Evolutionary conservation across 2,797 vertebrate species (phyloP).

Genomic region (Esox masquinongy): DNA sequence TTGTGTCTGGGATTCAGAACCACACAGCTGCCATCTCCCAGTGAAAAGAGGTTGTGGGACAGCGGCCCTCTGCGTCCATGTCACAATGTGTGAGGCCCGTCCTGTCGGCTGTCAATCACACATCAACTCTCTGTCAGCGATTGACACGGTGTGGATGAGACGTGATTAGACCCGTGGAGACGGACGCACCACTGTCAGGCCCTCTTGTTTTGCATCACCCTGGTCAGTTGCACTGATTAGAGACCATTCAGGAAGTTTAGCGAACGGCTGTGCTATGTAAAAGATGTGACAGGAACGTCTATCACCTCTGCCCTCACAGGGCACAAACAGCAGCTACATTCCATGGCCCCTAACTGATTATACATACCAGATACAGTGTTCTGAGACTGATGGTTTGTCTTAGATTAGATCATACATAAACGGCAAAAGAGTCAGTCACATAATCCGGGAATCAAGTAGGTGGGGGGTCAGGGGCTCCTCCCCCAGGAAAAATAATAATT

Average conservation of each 20-base stretch:
- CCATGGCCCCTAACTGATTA: neutral
- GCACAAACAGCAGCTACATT: neutral
- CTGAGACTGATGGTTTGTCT: constrained; percentile 6
- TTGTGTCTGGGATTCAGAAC: constrained; percentile 79
- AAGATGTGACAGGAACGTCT: constrained; percentile 43
- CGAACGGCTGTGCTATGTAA: constrained; percentile 65
- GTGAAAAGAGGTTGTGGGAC: constrained; percentile 72
- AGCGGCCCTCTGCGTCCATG: constrained; percentile 38
- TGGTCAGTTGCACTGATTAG: constrained; percentile 46
- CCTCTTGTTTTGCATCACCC: constrained; percentile 21
- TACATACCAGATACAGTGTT: neutral
- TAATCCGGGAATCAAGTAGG: neutral
- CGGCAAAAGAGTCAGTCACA: neutral
- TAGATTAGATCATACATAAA: neutral
- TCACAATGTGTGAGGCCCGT: constrained; percentile 27
- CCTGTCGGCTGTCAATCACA: constrained; percentile 50
- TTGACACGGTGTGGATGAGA: constrained; percentile 54
- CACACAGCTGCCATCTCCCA: constrained; percentile 83
- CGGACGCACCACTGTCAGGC: constrained; percentile 61
- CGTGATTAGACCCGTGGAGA: constrained; percentile 53
- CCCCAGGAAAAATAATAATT: no score
- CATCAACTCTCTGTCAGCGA: constrained; percentile 51
- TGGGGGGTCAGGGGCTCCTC: no score
- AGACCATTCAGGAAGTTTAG: constrained; percentile 67
- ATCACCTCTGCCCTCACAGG: constrained; percentile 13